Base-by-base conservation (phyloP, 2,797 vertebrate species). In the Semotilus atromaculatus region DNA sequence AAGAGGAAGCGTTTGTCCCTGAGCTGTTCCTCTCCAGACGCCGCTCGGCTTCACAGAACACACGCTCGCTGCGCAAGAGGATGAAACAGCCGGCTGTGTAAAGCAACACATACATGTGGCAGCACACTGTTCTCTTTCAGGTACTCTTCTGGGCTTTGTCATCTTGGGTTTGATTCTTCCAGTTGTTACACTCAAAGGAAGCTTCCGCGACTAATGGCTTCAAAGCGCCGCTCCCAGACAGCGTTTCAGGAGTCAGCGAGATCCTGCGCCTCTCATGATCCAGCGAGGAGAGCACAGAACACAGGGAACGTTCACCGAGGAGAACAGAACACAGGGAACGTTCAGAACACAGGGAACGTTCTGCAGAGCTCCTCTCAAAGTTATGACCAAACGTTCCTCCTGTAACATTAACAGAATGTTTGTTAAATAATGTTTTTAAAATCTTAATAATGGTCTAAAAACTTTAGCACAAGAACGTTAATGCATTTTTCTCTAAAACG, bases 141-240 rank as follows among this genome's bases (percentile, higher is more conserved):
- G 93, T 95, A 93, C 92, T 95, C 95, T 95, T 95, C 93, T 92
- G 94, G 94, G 93, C 94, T 92, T 95, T 95, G 94, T 92, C 92
- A 92, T 93, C 94, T 92, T 88, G 91, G 68, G 92, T 95, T 93
- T 93, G 94, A 94, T 94, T 93, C 90, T 88, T 75, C 82, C 85
- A 85, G 88, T 89, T 87, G 93, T 93, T 93, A 93, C 93, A 93
- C 91, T 93, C 93, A 95, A 95, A 95, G 93, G 91, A 89, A 94
- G 93, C 93, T 91, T 90, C 89, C 88, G 66, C 86, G 81, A 89
- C 90, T 92, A 90, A 87, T 89, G 73, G 90, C 93, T 94, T 95
- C 94, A 96, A 95, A 95, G 91, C 71, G 91, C 85, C 80, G 88
- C 91, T 92, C 91, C 0, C 60, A 18, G 55, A 60, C 53, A 13